phyloP scores from a whole-genome alignment of 1,140 invertebrate species.

The Temnothorax longispinosus region DNA sequence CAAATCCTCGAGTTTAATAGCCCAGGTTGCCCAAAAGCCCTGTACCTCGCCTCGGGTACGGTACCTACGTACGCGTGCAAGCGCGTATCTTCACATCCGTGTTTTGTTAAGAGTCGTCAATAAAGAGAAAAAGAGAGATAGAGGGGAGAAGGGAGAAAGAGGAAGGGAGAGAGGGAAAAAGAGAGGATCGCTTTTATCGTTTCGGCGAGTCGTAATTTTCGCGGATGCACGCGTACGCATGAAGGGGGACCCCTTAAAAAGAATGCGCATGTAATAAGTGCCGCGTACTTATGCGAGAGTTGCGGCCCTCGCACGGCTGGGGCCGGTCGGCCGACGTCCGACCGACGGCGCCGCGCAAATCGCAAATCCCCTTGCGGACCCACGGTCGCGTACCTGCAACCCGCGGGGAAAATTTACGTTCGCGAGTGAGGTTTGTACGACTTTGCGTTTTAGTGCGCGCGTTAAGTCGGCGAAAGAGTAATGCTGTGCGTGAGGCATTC shows the following conservation, averaged over 20 bases:
- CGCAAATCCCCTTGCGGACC: background rate
- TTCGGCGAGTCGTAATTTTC: constrained; percentile 73
- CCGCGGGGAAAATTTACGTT: constrained; percentile 49
- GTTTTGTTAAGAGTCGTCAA: constrained; percentile 1
- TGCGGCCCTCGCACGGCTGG: background rate
- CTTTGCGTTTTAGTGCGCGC: background rate
- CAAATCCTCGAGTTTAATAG: constrained; percentile 77
- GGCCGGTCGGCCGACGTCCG: constrained; percentile 50
- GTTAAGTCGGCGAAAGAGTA: background rate
- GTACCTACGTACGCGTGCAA: background rate
- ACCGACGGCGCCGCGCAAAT: background rate
- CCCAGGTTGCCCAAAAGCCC: constrained; percentile 72
- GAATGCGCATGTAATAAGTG: constrained; percentile 64
- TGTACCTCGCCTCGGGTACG: constrained; percentile 26
- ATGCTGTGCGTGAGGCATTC: background rate
- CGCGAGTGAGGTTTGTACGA: constrained; percentile 26
- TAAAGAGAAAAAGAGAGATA: background rate
- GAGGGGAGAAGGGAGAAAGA: background rate
- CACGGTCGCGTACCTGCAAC: constrained; percentile 4
- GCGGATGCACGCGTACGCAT: constrained; percentile 52
- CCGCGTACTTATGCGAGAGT: constrained; percentile 18
- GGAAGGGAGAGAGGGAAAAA: background rate
- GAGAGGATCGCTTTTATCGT: constrained; percentile 67
- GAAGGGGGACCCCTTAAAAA: constrained; percentile 45
- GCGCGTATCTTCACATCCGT: background rate